phyloP scores from a whole-genome alignment of 2,888 invertebrate species.

The Lysandra coridon region DNA sequence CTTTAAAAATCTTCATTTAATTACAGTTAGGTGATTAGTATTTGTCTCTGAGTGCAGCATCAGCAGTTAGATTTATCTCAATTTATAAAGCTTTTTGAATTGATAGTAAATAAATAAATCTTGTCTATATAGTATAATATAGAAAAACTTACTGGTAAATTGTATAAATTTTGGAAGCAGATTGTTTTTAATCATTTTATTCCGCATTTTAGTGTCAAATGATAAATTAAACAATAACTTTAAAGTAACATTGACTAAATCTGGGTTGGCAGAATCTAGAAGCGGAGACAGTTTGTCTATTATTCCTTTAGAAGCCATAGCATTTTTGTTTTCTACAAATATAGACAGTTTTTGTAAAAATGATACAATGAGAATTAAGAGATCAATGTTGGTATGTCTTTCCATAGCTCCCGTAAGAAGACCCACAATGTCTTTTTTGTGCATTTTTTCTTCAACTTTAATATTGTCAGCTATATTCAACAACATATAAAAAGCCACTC shows the following conservation, averaged over 20 bases:
- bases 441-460: slow-evolving; percentile 98
- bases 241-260: slow-evolving; percentile 90
- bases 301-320: slow-evolving; percentile 90
- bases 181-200: slow-evolving; percentile 94
- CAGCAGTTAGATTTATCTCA: too few relatives aligned
- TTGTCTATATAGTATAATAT: background rate
- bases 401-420: slow-evolving; percentile 94
- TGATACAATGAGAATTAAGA: slow-evolving; percentile 93
- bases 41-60: too few relatives aligned
- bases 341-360: slow-evolving; percentile 97
- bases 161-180: slow-evolving; percentile 94
- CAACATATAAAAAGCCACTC: slow-evolving; percentile 95
- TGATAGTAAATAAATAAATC: too few relatives aligned
- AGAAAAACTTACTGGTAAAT: slow-evolving; percentile 84
- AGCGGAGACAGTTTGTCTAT: slow-evolving; percentile 91
- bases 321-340: slow-evolving; percentile 96
- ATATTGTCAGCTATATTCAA: slow-evolving; percentile 97
- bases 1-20: too few relatives aligned
- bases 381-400: slow-evolving; percentile 90
- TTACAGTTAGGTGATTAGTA: too few relatives aligned
- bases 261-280: slow-evolving; percentile 84
- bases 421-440: slow-evolving; percentile 93
- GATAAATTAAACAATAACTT: slow-evolving; percentile 96
- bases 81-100: too few relatives aligned
- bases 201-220: slow-evolving; percentile 93